These are phyloP conservation scores for Camelus bactrianus DNA, from an alignment of 2,113 vertebrate species.

Conservation along the genomic window DNA sequence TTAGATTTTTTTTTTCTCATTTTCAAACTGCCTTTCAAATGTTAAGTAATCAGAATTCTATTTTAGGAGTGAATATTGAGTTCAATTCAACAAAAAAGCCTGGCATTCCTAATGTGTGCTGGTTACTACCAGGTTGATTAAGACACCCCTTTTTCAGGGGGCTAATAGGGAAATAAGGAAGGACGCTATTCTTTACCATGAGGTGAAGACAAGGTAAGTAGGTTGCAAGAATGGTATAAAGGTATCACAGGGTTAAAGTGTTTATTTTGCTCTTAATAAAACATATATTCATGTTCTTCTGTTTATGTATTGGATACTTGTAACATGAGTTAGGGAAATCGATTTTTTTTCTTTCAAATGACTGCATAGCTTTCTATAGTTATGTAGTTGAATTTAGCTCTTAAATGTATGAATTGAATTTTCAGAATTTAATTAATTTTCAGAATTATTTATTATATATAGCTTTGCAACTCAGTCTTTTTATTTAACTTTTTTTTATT, in stretches of 20 bases:
- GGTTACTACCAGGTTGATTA: background rate
- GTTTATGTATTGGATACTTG: background rate
- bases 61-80: conserved; percentile 41
- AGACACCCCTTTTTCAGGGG: background rate
- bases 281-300: background rate
- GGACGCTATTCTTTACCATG: background rate
- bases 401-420: background rate
- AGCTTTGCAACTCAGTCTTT: background rate
- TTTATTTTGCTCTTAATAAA: background rate
- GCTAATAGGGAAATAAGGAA: background rate
- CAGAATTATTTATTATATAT: background rate
- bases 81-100: background rate
- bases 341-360: conserved; percentile 31
- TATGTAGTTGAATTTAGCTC: background rate
- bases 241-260: background rate
- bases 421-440: conserved; percentile 19
- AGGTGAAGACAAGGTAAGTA: background rate
- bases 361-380: conserved; percentile 13
- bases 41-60: background rate
- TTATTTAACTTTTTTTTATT: too few species aligned
- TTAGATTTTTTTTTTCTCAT: background rate
- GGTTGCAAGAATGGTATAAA: background rate
- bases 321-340: background rate
- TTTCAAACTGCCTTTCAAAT: conserved; percentile 19
- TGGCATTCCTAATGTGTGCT: background rate